phyloP scores from a whole-genome alignment of 1,140 invertebrate species.

The Coboldia fuscipes region DNA sequence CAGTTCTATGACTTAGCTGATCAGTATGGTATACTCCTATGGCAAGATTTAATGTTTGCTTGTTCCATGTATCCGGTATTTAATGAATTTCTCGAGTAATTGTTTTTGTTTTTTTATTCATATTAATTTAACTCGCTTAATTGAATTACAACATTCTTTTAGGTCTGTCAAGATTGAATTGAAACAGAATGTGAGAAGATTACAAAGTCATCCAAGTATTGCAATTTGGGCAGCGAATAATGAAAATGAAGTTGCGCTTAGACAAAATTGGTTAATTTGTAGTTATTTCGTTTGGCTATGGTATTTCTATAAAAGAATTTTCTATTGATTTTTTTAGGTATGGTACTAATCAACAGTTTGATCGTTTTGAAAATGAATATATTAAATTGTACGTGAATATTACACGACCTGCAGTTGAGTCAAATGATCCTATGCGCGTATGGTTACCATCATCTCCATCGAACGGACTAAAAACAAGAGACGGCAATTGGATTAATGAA shows the following conservation, averaged over 20 bases:
- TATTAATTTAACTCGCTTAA: background rate
- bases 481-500: slow-evolving; percentile 46
- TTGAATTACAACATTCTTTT: slow-evolving; percentile 7
- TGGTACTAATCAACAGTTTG: slow-evolving; percentile 30
- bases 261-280: slow-evolving; percentile 49
- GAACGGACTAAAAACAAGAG: slow-evolving; percentile 62
- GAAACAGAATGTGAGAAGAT: slow-evolving; percentile 55
- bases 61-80: slow-evolving; percentile 83
- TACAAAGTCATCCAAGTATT: slow-evolving; percentile 78
- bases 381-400: slow-evolving; percentile 65
- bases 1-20: slow-evolving; percentile 77
- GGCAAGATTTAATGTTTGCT: slow-evolving; percentile 97
- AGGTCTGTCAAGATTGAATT: slow-evolving; percentile 57
- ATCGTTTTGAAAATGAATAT: slow-evolving; percentile 59
- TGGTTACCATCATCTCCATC: slow-evolving; percentile 80
- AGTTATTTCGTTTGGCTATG: background rate
- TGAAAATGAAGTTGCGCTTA: slow-evolving; percentile 85
- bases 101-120: background rate
- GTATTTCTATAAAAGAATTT: slow-evolving; percentile 1
- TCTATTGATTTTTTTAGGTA: slow-evolving; percentile 26
- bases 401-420: slow-evolving; percentile 40
- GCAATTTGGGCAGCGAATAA: slow-evolving; percentile 90
- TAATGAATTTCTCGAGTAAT: slow-evolving; percentile 40
- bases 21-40: slow-evolving; percentile 59
- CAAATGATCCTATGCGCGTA: slow-evolving; percentile 35